Percentiles rank a stretch among this genome's conserved stretches.
phyloP scores from a whole-genome alignment of 1,140 invertebrate species.

The Xylocopa sonorina region DNA sequence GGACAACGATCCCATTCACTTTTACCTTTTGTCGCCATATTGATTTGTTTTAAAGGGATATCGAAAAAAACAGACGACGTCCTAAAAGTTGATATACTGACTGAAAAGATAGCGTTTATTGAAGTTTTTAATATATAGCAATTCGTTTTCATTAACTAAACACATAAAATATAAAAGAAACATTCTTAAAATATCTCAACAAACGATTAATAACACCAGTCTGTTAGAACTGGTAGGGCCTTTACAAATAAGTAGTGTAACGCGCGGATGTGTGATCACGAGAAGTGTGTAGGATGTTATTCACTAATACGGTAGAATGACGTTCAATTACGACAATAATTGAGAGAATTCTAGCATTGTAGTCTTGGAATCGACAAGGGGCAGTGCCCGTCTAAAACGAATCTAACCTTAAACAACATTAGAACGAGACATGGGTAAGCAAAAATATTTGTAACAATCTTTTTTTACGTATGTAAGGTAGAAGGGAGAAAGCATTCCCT shows the following conservation, averaged over 20 bases:
- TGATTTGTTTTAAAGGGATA: slow-evolving; percentile 32
- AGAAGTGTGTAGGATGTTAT: slow-evolving; percentile 59
- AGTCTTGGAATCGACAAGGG: slow-evolving; percentile 45
- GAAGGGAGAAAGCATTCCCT: not conserved
- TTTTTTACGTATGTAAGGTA: not conserved
- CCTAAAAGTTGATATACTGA: not conserved
- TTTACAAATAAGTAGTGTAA: slow-evolving; percentile 34
- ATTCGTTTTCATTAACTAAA: not conserved
- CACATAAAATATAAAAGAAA: not conserved
- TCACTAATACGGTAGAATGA: slow-evolving; percentile 43
- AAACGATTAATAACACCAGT: not conserved
- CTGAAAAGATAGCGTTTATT: not conserved
- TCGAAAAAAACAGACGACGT: slow-evolving; percentile 30
- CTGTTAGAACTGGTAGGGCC: not conserved
- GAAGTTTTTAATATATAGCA: not conserved
- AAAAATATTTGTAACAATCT: not conserved
- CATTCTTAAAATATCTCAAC: not conserved
- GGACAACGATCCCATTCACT: slow-evolving; percentile 56
- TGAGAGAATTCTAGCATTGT: slow-evolving; percentile 45
- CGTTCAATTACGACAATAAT: slow-evolving; percentile 58
- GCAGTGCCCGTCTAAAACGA: slow-evolving; percentile 26
- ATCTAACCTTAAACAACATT: slow-evolving; percentile 53
- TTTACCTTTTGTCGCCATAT: slow-evolving; percentile 54
- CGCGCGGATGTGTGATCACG: slow-evolving; percentile 40
- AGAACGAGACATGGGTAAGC: slow-evolving; percentile 62